phyloP scores from a whole-genome alignment of 2,888 invertebrate genomes.

The Diaprepes abbreviatus region DNA sequence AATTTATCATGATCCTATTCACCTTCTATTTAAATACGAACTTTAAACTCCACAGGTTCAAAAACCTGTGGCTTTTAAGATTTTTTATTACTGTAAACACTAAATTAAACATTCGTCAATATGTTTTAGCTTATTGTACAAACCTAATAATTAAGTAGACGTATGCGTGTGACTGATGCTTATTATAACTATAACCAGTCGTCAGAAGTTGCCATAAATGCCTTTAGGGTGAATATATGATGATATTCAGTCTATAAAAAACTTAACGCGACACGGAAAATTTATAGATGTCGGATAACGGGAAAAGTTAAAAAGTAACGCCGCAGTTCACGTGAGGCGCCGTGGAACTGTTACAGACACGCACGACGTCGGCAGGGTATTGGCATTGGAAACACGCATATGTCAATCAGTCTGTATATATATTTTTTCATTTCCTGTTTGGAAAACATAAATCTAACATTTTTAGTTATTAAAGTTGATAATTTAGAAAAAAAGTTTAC shows the following conservation, averaged over 20 bases:
- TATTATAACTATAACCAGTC: constrained; percentile 21
- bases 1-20: no score
- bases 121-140: neutral
- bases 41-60: no score
- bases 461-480: no score
- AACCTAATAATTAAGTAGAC: constrained; percentile 9
- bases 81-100: no score
- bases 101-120: no score
- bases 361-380: constrained; percentile 48
- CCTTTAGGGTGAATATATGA: constrained; percentile 42
- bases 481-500: no score
- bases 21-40: no score
- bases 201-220: constrained; percentile 14
- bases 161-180: constrained; percentile 23
- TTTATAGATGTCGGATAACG: constrained; percentile 46
- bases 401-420: neutral
- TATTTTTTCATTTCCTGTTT: no score
- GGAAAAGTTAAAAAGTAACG: constrained; percentile 43
- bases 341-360: constrained; percentile 55
- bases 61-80: no score
- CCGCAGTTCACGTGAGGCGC: constrained; percentile 59
- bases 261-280: constrained; percentile 36
- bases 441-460: no score
- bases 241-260: constrained; percentile 26
- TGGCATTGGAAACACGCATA: constrained; percentile 56